A percentile compares a stretch with the other conserved stretches of the same genome.
These are phyloP conservation scores for Leucophenga varia DNA, from an alignment of 1,140 invertebrate genomes.

Conservation along the genomic window DNA sequence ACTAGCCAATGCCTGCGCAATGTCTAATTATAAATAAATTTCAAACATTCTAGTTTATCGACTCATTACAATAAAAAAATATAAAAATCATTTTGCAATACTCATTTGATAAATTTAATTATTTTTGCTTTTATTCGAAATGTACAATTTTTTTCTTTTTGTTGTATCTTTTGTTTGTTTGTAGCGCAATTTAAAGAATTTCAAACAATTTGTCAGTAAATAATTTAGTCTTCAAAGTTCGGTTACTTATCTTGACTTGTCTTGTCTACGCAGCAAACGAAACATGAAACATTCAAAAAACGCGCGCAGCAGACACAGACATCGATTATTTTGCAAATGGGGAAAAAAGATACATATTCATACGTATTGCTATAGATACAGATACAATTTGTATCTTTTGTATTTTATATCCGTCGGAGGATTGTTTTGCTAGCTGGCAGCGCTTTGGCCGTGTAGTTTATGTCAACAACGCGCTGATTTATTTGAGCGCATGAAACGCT, in stretches of 20 bases:
- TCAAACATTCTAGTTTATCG: neutral
- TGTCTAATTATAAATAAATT: neutral
- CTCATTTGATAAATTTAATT: constrained; percentile 37
- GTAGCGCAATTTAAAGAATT: constrained; percentile 48
- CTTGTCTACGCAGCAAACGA: constrained; percentile 20
- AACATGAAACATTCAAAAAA: constrained; percentile 31
- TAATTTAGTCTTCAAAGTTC: constrained; percentile 53
- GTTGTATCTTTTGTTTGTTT: too few relatives aligned
- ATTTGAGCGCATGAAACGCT: constrained; percentile 54
- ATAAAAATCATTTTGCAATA: constrained; percentile 20
- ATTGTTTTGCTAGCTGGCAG: constrained; percentile 7
- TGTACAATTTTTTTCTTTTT: too few relatives aligned
- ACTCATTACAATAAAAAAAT: too few relatives aligned
- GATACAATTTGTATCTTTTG: constrained; percentile 7
- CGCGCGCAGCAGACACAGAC: neutral
- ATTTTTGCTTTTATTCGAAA: constrained; percentile 26
- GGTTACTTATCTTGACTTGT: too few relatives aligned
- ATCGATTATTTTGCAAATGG: too few relatives aligned
- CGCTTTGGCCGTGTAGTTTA: constrained; percentile 25
- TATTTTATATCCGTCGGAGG: constrained; percentile 15
- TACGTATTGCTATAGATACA: too few relatives aligned
- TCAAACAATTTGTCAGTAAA: constrained; percentile 55
- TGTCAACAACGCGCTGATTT: constrained; percentile 55
- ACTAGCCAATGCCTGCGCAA: constrained; percentile 12
- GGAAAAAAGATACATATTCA: neutral